Percentiles rank a stretch among this genome's conserved stretches.
Evolutionary conservation across 2,888 invertebrate species (phyloP).

Genomic region (Cephalotes varians): DNA sequence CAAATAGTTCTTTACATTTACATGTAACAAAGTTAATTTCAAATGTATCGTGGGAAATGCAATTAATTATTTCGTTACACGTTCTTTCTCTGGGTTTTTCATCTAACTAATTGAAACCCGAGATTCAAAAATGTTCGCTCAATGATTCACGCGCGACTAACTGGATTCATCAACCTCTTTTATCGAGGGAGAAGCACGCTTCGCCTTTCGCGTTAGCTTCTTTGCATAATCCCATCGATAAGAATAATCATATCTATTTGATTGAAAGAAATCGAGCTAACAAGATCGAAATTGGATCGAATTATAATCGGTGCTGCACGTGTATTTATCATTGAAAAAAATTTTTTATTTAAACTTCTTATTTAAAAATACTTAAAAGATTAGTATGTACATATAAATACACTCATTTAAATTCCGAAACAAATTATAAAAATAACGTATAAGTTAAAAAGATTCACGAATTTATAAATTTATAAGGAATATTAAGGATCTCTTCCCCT

Average conservation of each 20-base stretch:
- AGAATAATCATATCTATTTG: constrained; percentile 35
- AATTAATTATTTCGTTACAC: constrained; percentile 20
- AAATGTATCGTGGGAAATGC: not conserved
- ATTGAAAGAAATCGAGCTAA: constrained; percentile 1
- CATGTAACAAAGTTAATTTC: not conserved
- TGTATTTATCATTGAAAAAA: not conserved
- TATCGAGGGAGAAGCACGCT: constrained; percentile 21
- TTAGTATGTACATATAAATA: not conserved
- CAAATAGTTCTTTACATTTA: constrained; percentile 14
- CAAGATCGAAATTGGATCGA: constrained; percentile 24
- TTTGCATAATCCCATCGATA: constrained; percentile 46
- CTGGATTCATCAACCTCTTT: constrained; percentile 37
- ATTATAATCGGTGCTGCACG: not conserved
- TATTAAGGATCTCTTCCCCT: not conserved
- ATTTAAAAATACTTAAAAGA: not conserved
- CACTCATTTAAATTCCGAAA: not conserved
- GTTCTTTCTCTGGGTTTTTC: not conserved
- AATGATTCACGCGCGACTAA: constrained; percentile 39
- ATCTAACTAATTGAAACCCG: not conserved
- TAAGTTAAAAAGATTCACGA: not conserved
- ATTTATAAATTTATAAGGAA: not conserved
- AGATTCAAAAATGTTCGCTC: constrained; percentile 21
- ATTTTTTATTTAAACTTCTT: not conserved
- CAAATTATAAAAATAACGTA: not conserved
- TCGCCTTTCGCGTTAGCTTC: constrained; percentile 8